These are phyloP conservation scores for Oceanodroma tethys DNA, from an alignment of 2,113 vertebrate species.

Conservation along the genomic window DNA sequence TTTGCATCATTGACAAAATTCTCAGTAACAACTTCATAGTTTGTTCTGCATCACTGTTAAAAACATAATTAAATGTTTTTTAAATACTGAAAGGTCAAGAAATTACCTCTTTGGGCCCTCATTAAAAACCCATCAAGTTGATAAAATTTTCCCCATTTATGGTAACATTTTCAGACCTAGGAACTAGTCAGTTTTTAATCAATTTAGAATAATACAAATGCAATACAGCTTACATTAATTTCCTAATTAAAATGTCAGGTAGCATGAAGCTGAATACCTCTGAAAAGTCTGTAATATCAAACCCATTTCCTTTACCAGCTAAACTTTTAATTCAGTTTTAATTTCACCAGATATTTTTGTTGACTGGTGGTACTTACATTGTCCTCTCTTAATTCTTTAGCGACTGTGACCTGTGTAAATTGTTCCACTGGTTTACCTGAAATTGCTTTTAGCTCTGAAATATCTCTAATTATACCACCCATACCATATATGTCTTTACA, in stretches of 20 bases:
- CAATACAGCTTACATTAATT: constrained; percentile 20
- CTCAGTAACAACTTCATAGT: background rate
- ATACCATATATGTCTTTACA: background rate
- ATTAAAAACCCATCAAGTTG: constrained; percentile 12
- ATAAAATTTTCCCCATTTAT: constrained; percentile 25
- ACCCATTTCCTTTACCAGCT: constrained; percentile 7
- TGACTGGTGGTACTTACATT: background rate
- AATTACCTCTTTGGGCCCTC: background rate
- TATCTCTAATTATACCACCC: background rate
- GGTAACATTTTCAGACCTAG: constrained; percentile 24
- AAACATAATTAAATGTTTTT: background rate
- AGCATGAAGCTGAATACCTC: background rate
- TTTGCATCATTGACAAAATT: background rate
- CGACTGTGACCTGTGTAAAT: background rate
- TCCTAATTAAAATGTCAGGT: constrained; percentile 46
- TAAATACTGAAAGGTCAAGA: background rate
- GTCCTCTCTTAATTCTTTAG: background rate
- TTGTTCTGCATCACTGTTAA: background rate
- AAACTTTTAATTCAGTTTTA: constrained; percentile 20
- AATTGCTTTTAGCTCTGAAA: background rate
- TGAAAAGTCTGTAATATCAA: constrained; percentile 10
- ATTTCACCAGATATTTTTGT: constrained; percentile 2
- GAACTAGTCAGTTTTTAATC: constrained; percentile 40
- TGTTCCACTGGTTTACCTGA: background rate
- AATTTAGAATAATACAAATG: constrained; percentile 22